Evolutionary conservation across 1,140 invertebrate genomes (phyloP).

Genomic region (Aphidius gifuensis): DNA sequence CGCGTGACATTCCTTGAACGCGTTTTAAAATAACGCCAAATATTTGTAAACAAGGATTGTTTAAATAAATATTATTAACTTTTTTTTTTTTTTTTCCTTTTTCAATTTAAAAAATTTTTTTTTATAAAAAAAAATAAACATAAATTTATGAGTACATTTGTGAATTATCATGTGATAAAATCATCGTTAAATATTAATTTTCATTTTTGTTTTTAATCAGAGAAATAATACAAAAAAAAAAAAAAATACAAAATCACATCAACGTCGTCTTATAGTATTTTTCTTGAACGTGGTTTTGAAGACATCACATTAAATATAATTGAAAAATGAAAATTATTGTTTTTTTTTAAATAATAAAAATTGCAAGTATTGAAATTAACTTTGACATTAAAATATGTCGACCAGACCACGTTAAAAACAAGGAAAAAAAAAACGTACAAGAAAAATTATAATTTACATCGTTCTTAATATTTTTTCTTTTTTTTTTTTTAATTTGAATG

Average conservation of each 20-base stretch:
- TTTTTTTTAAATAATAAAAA: background rate
- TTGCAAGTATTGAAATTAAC: background rate
- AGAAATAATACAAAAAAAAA: too few species aligned
- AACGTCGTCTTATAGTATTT: background rate
- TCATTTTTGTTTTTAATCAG: too few species aligned
- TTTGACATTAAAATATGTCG: background rate
- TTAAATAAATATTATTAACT: background rate
- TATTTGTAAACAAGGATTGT: slow-evolving; percentile 1
- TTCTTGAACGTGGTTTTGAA: slow-evolving; percentile 4
- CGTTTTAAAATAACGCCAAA: background rate
- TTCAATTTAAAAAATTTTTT: too few species aligned
- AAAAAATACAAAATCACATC: background rate
- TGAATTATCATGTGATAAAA: too few species aligned
- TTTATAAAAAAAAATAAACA: too few species aligned
- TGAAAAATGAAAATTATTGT: background rate
- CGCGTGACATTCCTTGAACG: slow-evolving; percentile 1
- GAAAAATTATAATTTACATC: background rate
- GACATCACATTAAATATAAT: background rate
- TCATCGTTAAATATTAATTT: too few species aligned
- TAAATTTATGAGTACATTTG: too few species aligned
- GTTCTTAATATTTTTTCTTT: background rate
- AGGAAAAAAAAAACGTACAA: background rate
- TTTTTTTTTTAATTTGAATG: slow-evolving; percentile 23
- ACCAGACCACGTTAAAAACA: slow-evolving; percentile 2
- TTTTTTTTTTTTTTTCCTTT: slow-evolving; percentile 1